A percentile compares a stretch with the other conserved stretches of the same genome.
phyloP scores from a whole-genome alignment of 2,113 vertebrate genomes.

The Prochilodus magdalenae region DNA sequence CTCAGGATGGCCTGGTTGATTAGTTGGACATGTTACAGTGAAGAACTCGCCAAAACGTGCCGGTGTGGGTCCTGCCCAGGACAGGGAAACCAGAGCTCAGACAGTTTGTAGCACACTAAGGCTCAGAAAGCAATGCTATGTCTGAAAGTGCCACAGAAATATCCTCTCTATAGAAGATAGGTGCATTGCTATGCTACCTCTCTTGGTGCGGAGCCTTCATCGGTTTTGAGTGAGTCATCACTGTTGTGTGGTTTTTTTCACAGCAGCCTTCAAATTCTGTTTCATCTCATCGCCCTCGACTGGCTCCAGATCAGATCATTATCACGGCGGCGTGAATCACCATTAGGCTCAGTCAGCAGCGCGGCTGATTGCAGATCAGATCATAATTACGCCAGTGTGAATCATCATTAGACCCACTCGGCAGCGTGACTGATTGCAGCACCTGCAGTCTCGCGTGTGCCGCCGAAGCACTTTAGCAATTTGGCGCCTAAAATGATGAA shows the following conservation, averaged over 20 bases:
- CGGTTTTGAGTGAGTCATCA: constrained; percentile 34
- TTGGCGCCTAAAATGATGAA: constrained; percentile 29
- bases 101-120: no score
- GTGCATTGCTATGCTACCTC: background rate
- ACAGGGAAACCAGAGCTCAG: no score
- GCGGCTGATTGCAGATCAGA: constrained; percentile 53
- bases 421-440: constrained; percentile 56
- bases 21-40: no score
- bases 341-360: constrained; percentile 47
- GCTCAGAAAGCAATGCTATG: background rate
- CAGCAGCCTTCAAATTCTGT: constrained; percentile 51
- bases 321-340: constrained; percentile 64
- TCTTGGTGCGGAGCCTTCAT: background rate
- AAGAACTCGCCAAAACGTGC: no score
- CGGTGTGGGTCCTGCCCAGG: no score
- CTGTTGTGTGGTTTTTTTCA: constrained; percentile 51
- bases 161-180: no score
- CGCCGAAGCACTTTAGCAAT: constrained; percentile 42
- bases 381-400: constrained; percentile 64
- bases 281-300: constrained; percentile 58
- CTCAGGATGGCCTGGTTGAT: no score
- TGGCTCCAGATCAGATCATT: constrained; percentile 60
- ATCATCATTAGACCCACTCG: constrained; percentile 54
- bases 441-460: constrained; percentile 47
- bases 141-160: background rate